Percentiles rank a stretch among this genome's conserved stretches.
Evolutionary conservation across 2,797 vertebrate genomes (phyloP).

Genomic region (Smutsia temminckii): DNA sequence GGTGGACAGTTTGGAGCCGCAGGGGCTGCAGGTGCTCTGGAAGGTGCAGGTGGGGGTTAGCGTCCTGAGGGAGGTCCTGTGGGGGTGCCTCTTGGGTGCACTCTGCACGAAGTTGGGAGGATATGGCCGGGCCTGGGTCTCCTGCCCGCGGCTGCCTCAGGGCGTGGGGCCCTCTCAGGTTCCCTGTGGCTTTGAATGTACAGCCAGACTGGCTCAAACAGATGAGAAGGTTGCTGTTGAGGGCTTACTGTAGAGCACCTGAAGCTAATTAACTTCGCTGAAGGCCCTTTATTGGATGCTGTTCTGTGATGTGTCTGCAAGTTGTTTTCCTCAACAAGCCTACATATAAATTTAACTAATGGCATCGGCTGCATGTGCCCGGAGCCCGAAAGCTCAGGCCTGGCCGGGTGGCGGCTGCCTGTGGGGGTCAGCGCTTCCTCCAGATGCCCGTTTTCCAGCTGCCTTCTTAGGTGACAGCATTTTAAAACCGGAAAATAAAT

Average conservation of each 20-base stretch:
- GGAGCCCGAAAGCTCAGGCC: constrained; percentile 55
- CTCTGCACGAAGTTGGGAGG: too few relatives aligned
- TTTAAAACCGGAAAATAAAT: constrained; percentile 82
- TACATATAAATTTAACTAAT: constrained; percentile 98
- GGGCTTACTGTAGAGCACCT: too few relatives aligned
- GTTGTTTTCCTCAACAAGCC: constrained; percentile 88
- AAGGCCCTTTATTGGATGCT: too few relatives aligned
- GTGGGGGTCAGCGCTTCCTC: constrained; percentile 74
- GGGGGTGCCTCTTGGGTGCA: too few relatives aligned
- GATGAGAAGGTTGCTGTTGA: rapidly evolving
- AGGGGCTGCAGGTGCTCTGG: neutral
- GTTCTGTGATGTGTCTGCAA: neutral
- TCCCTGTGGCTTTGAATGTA: too few relatives aligned
- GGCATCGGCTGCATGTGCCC: neutral
- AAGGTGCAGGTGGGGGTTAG: neutral
- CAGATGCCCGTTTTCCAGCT: constrained; percentile 80
- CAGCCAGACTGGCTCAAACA: rapidly evolving
- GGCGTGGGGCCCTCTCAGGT: too few relatives aligned
- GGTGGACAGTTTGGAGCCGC: too few relatives aligned
- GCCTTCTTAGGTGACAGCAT: constrained; percentile 75
- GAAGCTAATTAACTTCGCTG: rapidly evolving
- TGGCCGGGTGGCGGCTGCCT: constrained; percentile 69
- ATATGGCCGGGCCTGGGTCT: too few relatives aligned
- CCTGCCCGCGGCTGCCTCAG: too few relatives aligned
- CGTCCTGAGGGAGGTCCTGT: neutral